A percentile compares a stretch with the other conserved stretches of the same genome.
Conservation (phyloP, 2,888 invertebrate genomes). For the Fissipunctia ypsillon region DNA sequence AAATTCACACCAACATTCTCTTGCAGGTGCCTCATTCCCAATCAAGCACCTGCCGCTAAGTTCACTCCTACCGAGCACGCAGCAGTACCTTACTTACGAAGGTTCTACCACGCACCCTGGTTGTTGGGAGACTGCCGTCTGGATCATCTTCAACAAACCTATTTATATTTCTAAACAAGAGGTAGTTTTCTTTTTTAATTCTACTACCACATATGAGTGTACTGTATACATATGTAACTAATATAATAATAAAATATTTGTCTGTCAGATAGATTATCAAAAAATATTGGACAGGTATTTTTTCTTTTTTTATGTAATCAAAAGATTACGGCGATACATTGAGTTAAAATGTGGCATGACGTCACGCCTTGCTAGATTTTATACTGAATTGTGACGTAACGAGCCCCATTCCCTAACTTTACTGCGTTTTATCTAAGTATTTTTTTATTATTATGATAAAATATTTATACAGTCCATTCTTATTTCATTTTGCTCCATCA, state of each 20-base stretch:
- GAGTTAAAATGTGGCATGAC: too few relatives aligned
- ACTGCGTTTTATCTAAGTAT: too few relatives aligned
- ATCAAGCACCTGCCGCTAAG: slow-evolving; percentile 96
- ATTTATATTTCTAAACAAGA: slow-evolving; percentile 99
- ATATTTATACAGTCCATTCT: not conserved
- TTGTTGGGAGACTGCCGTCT: slow-evolving; percentile 99
- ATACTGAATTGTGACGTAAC: too few relatives aligned
- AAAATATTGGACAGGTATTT: too few relatives aligned
- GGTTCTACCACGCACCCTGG: slow-evolving; percentile 99
- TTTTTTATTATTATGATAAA: too few relatives aligned
- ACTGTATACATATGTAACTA: too few relatives aligned
- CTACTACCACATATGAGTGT: not conserved
- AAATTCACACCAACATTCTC: rapidly evolving
- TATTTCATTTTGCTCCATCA: not conserved
- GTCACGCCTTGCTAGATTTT: too few relatives aligned
- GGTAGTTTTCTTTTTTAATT: slow-evolving; percentile 82
- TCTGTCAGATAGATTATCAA: too few relatives aligned
- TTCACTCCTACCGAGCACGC: slow-evolving; percentile 96
- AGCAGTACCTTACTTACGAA: slow-evolving; percentile 99
- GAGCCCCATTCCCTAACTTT: too few relatives aligned
- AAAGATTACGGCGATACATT: too few relatives aligned
- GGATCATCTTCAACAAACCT: slow-evolving; percentile 99
- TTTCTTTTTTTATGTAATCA: too few relatives aligned
- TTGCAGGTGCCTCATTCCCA: slow-evolving; percentile 94
- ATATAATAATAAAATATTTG: too few relatives aligned